Evolutionary conservation across 2,888 invertebrate genomes (phyloP), one percentile per base, ranked within the genome.

Genomic region (Choristoneura rosaceana): DNA sequence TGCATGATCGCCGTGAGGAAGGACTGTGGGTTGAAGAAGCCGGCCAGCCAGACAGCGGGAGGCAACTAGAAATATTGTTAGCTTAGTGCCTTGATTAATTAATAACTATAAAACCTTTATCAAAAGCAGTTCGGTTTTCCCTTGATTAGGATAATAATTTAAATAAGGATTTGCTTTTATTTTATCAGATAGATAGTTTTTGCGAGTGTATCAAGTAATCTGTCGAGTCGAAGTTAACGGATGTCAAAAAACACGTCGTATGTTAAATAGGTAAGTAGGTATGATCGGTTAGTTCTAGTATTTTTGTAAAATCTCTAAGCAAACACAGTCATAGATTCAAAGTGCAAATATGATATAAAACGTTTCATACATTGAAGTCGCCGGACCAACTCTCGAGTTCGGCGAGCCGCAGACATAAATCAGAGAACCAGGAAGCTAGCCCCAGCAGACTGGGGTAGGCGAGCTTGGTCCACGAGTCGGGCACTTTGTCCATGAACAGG

Each of bases 1-100:
- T 99, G 99, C 98, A 99, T 99, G 84, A 99, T 98, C 47, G 99
- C 99, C 0, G 99, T 99, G 45, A 99, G 93, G 90, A 99, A 98
- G 10, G 98, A 98, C 90, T 99, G 99, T 0, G 99, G 99, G 92
- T 99, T 99, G 93, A 99, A 99, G 90, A 99, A 98, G 8, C 99
- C 99, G 10, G 97, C 98, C 68, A 99, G 93, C 99, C 99, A 99
- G 14, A 99, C 97, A 0, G 97, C 96, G 0, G 98, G 94, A 0
- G 99, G 98, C 78, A 99, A 93, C 94, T 96, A 82, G 64, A 4
- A 14, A 60, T 9, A 60, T 63, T 41, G 15, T 58, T 43, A 58
- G 10, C 4, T n/a, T 12, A 47, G 47, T 47, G 43, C 12, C 43
- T 12, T 4, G 12, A 12, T 25, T 25, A 25, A 25, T 0, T 25